Conservation (phyloP, 2,888 invertebrate species). For the Drosophila bunnanda region DNA sequence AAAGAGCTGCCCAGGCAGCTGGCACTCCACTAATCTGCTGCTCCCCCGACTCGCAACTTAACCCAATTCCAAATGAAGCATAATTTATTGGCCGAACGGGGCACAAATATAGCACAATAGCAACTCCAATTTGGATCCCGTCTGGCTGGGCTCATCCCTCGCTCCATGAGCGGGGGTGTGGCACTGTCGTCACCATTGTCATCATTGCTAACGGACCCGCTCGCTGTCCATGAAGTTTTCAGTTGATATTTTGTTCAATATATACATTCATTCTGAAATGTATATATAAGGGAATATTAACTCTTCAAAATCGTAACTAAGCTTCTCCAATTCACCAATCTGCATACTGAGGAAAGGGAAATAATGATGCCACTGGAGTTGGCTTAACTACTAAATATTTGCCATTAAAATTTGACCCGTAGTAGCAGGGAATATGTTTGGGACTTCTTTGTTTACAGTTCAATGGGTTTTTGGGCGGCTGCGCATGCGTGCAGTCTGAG, state of each 20-base stretch:
- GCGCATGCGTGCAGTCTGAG: conserved; percentile 37
- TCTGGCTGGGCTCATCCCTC: conserved; percentile 2
- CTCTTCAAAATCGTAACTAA: no score
- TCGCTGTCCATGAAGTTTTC: not conserved
- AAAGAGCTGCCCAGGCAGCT: conserved; percentile 23
- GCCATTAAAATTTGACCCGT: conserved; percentile 67
- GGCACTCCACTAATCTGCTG: conserved; percentile 14
- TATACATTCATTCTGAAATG: no score
- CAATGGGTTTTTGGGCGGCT: conserved; percentile 58
- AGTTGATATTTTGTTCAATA: not conserved
- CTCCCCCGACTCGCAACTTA: conserved; percentile 27
- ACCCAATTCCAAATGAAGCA: conserved; percentile 53
- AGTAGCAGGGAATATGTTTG: conserved; percentile 55
- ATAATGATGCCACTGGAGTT: conserved; percentile 15
- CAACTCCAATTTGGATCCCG: conserved; percentile 14
- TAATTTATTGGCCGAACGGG: conserved; percentile 40
- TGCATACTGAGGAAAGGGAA: not conserved
- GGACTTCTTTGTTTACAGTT: conserved; percentile 64
- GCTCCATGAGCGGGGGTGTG: conserved; percentile 36
- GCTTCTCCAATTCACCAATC: not conserved
- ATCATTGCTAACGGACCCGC: not conserved
- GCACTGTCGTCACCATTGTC: conserved; percentile 29
- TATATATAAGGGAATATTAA: no score
- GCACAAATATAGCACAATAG: conserved; percentile 20
- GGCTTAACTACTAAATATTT: conserved; percentile 38